These are phyloP conservation scores for Heloderma charlesbogerti DNA, from an alignment of 2,113 vertebrate species.

Conservation along the genomic window DNA sequence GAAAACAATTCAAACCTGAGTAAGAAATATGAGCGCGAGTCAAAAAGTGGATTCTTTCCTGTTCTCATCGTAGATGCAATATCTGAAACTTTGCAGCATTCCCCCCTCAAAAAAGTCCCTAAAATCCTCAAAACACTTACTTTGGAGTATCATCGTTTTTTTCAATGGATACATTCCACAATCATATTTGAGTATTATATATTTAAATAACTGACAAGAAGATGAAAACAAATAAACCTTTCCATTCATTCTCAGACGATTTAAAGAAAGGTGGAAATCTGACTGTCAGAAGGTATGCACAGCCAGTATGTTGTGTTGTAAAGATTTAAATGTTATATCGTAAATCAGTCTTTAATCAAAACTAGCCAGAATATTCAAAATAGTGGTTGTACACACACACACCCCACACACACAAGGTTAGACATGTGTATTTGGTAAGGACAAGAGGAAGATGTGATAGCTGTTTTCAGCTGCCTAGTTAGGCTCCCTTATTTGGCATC, in stretches of 20 bases:
- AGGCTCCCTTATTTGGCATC: neutral
- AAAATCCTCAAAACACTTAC: neutral
- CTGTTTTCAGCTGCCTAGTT: neutral
- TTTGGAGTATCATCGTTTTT: neutral
- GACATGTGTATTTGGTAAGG: neutral
- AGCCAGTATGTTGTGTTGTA: neutral
- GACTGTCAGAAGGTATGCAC: neutral
- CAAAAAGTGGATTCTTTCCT: slow-evolving; percentile 46
- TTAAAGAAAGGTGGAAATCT: slow-evolving; percentile 26
- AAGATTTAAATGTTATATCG: slow-evolving; percentile 14
- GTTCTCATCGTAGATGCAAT: slow-evolving; percentile 9
- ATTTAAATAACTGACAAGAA: slow-evolving; percentile 28
- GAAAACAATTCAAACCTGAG: slow-evolving; percentile 47
- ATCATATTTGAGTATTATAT: neutral
- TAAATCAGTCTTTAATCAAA: slow-evolving; percentile 32
- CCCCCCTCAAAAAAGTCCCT: neutral
- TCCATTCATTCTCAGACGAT: slow-evolving; percentile 22
- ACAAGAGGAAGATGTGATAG: slow-evolving; percentile 20
- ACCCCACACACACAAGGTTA: neutral
- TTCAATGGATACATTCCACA: neutral
- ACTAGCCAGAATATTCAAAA: neutral
- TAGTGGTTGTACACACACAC: neutral
- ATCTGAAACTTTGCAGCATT: slow-evolving; percentile 8
- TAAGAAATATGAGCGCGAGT: slow-evolving; percentile 45
- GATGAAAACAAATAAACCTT: neutral